Evolutionary conservation across 2,113 vertebrate species (phyloP).

Genomic region (Ciconia stormi): DNA sequence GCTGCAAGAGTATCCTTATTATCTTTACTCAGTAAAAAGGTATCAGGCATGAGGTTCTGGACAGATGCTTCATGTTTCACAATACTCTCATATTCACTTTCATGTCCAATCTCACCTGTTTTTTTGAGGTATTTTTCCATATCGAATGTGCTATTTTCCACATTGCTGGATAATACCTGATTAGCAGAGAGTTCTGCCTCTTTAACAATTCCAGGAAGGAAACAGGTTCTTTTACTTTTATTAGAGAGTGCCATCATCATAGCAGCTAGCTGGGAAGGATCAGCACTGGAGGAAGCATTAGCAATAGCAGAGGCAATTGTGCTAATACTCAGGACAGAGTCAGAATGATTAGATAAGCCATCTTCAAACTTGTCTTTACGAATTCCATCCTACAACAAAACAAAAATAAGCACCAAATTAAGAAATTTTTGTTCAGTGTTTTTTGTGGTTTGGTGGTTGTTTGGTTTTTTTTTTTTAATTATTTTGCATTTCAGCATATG

Average conservation of each 20-base stretch:
- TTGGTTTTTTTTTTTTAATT: background rate
- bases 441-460: background rate
- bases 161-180: slow-evolving; percentile 2
- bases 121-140: slow-evolving; percentile 90
- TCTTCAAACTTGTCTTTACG: background rate
- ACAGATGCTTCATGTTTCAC: slow-evolving; percentile 7
- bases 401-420: background rate
- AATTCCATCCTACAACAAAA: slow-evolving; percentile 56
- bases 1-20: background rate
- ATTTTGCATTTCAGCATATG: background rate
- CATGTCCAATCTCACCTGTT: slow-evolving; percentile 70
- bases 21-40: background rate
- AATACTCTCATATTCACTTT: slow-evolving; percentile 56
- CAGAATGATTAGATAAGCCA: background rate
- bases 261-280: slow-evolving; percentile 89
- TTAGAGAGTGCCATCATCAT: slow-evolving; percentile 90
- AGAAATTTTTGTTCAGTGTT: background rate
- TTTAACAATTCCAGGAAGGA: background rate
- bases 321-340: slow-evolving; percentile 87
- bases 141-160: slow-evolving; percentile 78
- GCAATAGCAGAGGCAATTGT: slow-evolving; percentile 92
- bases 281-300: slow-evolving; percentile 86
- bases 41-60: slow-evolving; percentile 15
- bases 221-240: slow-evolving; percentile 66
- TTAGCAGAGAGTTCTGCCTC: background rate